phyloP scores from a whole-genome alignment of 2,113 vertebrate genomes.

The Syrrhaptes paradoxus region DNA sequence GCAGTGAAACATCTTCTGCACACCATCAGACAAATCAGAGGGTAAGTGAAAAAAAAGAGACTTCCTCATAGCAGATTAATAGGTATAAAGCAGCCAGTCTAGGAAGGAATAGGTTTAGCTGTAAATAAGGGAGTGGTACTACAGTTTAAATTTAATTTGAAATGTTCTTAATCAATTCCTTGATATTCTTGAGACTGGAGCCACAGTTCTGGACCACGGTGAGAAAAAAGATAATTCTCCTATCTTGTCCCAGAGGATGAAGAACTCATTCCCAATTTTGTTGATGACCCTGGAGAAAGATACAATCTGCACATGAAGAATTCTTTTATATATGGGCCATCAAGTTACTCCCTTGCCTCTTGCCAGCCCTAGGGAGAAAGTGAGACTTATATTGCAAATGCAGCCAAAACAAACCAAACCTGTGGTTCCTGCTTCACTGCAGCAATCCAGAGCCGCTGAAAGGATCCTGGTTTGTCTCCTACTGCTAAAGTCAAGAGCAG shows the following conservation, averaged over 20 bases:
- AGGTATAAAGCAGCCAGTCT: not conserved
- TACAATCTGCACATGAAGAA: not conserved
- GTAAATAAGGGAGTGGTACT: not conserved
- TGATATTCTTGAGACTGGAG: not conserved
- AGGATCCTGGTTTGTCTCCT: not conserved
- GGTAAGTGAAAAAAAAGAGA: not conserved
- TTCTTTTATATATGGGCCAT: not conserved
- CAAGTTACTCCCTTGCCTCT: not conserved
- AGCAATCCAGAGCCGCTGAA: not conserved
- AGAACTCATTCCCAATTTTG: not conserved
- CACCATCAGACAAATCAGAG: not conserved
- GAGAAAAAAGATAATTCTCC: not conserved
- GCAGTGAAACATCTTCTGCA: not conserved
- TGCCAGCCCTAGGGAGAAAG: not conserved
- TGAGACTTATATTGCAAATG: not conserved
- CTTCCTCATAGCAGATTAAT: not conserved
- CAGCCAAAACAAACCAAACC: conserved; percentile 11
- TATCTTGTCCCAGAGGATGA: not conserved
- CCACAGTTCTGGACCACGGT: not conserved
- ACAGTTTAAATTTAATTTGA: not conserved
- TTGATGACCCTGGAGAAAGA: not conserved
- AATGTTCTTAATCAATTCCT: not conserved
- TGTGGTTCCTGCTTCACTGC: conserved; percentile 1
- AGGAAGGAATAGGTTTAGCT: not conserved
- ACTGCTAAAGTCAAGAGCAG: not conserved